Percentiles rank a stretch among this genome's conserved stretches.
Conservation (phyloP, 2,888 invertebrate genomes). For the Microdon myrmicae region DNA sequence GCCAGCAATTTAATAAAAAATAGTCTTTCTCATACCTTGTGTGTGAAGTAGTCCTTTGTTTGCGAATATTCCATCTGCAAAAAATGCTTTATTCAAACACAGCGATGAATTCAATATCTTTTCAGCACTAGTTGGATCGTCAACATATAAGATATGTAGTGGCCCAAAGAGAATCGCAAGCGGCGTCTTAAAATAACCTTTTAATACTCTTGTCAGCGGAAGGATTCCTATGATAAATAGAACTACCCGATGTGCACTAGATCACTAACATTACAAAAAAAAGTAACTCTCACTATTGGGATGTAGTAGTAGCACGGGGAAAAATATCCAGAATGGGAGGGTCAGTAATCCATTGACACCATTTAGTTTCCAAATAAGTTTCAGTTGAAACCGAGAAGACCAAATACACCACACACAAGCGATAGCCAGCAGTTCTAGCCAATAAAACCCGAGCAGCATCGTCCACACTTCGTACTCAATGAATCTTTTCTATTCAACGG, state of each 20-base stretch:
- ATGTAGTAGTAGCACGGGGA: conserved; percentile 59
- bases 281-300: conserved; percentile 56
- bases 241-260: not conserved
- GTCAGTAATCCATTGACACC: conserved; percentile 61
- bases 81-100: conserved; percentile 62
- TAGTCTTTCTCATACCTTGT: conserved; percentile 55
- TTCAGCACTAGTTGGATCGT: conserved; percentile 62
- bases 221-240: conserved; percentile 55
- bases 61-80: conserved; percentile 64
- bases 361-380: conserved; percentile 62
- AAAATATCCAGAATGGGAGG: conserved; percentile 61
- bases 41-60: conserved; percentile 62
- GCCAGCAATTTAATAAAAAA: too few species aligned
- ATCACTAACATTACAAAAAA: conserved; percentile 1
- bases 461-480: too few species aligned
- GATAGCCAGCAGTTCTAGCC: too few species aligned
- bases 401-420: too few species aligned
- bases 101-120: conserved; percentile 61
- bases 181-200: conserved; percentile 58
- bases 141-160: conserved; percentile 60
- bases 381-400: conserved; percentile 29
- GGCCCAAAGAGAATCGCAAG: conserved; percentile 60
- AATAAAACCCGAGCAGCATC: too few species aligned
- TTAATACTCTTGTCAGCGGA: conserved; percentile 56
- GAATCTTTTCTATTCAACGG: too few species aligned